Evolutionary conservation across 2,797 vertebrate species (phyloP).

Genomic region (Decapterus maruadsi): DNA sequence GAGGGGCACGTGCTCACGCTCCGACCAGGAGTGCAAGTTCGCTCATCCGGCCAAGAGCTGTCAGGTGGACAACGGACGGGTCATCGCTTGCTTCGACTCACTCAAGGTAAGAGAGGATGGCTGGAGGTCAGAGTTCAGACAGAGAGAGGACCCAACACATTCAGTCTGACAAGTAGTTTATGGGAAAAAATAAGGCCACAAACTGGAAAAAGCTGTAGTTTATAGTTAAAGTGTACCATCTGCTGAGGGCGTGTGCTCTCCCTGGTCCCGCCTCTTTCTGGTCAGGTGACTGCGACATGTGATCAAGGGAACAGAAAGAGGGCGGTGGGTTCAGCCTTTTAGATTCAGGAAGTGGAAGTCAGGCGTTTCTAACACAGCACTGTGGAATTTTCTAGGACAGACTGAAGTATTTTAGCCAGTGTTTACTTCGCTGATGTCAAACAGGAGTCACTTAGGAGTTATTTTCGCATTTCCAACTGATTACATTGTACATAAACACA

Average conservation of each 20-base stretch:
- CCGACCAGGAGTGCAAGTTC: slow-evolving; percentile 98
- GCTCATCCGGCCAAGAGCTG: slow-evolving; percentile 97
- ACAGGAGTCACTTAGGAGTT: slow-evolving; percentile 33
- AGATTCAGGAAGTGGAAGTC: slow-evolving; percentile 63
- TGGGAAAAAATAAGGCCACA: slow-evolving; percentile 30
- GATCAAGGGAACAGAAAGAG: slow-evolving; percentile 38
- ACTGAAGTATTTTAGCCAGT: slow-evolving; percentile 36
- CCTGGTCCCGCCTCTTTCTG: slow-evolving; percentile 71
- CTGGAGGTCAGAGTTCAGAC: slow-evolving; percentile 20
- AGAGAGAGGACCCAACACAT: slow-evolving; percentile 10
- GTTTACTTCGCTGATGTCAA: slow-evolving; percentile 33
- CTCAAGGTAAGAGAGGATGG: slow-evolving; percentile 92
- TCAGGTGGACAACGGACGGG: slow-evolving; percentile 98
- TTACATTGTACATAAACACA: slow-evolving; percentile 36
- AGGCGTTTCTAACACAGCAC: slow-evolving; percentile 37
- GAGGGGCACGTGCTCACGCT: slow-evolving; percentile 96
- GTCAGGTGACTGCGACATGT: slow-evolving; percentile 77
- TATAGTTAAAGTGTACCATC: slow-evolving; percentile 58
- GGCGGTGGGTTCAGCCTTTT: slow-evolving; percentile 17
- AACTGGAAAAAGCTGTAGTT: slow-evolving; percentile 44
- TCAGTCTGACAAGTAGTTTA: slow-evolving; percentile 36
- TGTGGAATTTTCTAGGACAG: slow-evolving; percentile 45
- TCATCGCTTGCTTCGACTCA: slow-evolving; percentile 99
- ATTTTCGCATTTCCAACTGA: slow-evolving; percentile 14
- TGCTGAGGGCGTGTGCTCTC: slow-evolving; percentile 74